phyloP scores from a whole-genome alignment of 2,888 invertebrate species.

The Amblyteles armatorius region DNA sequence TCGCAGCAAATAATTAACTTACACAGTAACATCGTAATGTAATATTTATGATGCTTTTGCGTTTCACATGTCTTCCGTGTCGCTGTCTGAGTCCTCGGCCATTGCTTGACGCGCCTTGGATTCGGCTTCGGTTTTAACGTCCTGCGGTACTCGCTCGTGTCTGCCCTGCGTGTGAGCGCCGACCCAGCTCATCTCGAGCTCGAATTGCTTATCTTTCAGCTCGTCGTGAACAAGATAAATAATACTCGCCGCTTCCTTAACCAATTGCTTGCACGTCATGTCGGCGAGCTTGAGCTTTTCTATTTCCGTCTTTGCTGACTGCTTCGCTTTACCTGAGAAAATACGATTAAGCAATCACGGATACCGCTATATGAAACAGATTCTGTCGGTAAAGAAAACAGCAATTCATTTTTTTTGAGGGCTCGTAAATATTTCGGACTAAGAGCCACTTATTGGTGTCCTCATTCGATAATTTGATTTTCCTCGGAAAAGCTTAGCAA shows the following conservation, averaged over 20 bases:
- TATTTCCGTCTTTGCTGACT: constrained; percentile 99
- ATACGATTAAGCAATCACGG: background rate
- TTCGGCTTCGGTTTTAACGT: constrained; percentile 93
- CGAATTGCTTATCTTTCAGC: constrained; percentile 98
- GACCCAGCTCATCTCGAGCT: constrained; percentile 97
- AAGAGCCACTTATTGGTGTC: background rate
- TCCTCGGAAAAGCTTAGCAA: background rate
- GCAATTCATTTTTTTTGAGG: background rate
- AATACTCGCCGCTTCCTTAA: constrained; percentile 97
- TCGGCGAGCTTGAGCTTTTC: constrained; percentile 97
- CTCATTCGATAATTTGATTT: background rate
- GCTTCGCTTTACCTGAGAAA: constrained; percentile 93
- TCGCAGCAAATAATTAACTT: constrained; percentile 40
- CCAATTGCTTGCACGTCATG: constrained; percentile 93
- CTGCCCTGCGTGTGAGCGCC: constrained; percentile 92
- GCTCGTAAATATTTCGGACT: background rate
- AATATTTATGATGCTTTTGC: constrained; percentile 20
- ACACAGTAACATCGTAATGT: constrained; percentile 54
- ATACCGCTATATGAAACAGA: background rate
- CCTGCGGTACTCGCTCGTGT: constrained; percentile 93
- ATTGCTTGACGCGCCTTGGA: constrained; percentile 94
- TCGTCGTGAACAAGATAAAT: constrained; percentile 97
- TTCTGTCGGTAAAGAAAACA: background rate
- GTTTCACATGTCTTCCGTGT: constrained; percentile 90
- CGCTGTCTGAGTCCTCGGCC: constrained; percentile 95